These are phyloP conservation scores for Gambusia holbrooki DNA, from an alignment of 2,113 vertebrate species.

Conservation along the genomic window DNA sequence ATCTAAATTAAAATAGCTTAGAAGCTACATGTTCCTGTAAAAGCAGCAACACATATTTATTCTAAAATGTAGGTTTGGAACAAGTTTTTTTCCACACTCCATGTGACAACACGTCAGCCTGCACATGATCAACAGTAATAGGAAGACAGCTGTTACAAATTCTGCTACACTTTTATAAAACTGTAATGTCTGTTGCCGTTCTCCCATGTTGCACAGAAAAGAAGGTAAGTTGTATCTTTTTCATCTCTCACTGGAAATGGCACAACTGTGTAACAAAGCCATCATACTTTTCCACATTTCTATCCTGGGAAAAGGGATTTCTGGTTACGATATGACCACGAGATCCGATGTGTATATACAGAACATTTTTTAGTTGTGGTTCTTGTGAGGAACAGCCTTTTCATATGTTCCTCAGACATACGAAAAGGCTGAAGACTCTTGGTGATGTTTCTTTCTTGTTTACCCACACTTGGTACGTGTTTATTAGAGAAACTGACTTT, in stretches of 20 bases:
- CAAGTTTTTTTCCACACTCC: too few species aligned
- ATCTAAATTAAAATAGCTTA: too few species aligned
- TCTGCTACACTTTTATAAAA: neutral
- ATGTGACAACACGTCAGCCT: too few species aligned
- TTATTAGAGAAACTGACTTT: neutral
- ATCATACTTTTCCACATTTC: neutral
- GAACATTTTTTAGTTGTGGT: neutral
- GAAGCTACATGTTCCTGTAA: too few species aligned
- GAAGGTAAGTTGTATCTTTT: neutral
- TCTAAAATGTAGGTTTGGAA: too few species aligned
- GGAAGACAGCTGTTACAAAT: conserved; percentile 9
- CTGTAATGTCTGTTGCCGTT: neutral
- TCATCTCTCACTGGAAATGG: neutral
- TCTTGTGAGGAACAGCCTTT: too few species aligned
- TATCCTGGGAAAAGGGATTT: neutral
- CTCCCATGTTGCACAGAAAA: neutral
- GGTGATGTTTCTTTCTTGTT: neutral
- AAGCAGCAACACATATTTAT: too few species aligned
- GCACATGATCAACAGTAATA: neutral
- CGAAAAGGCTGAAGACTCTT: neutral
- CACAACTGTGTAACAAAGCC: neutral
- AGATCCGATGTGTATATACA: neutral
- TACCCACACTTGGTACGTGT: too few species aligned
- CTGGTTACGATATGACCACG: neutral
- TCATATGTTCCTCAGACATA: neutral